phyloP scores from a whole-genome alignment of 2,797 vertebrate species.

The Alca torda region DNA sequence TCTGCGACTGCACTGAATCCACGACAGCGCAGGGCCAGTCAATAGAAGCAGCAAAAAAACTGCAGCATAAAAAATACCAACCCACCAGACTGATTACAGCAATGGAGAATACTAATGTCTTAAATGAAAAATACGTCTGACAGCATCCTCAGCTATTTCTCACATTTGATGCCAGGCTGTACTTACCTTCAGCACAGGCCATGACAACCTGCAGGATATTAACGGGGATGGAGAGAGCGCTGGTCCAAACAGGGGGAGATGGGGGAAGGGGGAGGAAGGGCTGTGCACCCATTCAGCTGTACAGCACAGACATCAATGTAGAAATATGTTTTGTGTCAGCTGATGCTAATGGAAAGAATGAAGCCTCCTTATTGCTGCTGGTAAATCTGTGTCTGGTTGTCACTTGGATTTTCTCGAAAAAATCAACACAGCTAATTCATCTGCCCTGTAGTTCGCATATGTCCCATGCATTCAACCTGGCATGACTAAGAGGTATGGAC shows the following conservation, averaged over 20 bases:
- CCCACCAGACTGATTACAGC: background rate
- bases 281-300: background rate
- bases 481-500: background rate
- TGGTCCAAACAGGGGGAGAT: background rate
- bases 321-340: background rate
- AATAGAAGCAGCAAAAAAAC: background rate
- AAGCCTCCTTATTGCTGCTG: background rate
- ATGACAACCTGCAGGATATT: background rate
- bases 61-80: background rate
- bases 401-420: background rate
- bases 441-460: background rate
- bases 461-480: background rate
- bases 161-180: background rate
- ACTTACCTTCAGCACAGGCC: background rate
- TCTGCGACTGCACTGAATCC: background rate
- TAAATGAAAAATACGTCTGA: background rate
- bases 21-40: background rate
- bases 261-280: background rate
- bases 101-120: background rate
- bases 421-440: background rate
- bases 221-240: background rate
- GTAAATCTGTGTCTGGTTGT: background rate
- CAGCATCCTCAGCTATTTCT: background rate
- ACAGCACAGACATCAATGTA: background rate
- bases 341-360: background rate